A percentile compares a stretch with the other conserved stretches of the same genome.
phyloP scores from a whole-genome alignment of 2,888 invertebrate species.

The Tenodera sinensis region DNA sequence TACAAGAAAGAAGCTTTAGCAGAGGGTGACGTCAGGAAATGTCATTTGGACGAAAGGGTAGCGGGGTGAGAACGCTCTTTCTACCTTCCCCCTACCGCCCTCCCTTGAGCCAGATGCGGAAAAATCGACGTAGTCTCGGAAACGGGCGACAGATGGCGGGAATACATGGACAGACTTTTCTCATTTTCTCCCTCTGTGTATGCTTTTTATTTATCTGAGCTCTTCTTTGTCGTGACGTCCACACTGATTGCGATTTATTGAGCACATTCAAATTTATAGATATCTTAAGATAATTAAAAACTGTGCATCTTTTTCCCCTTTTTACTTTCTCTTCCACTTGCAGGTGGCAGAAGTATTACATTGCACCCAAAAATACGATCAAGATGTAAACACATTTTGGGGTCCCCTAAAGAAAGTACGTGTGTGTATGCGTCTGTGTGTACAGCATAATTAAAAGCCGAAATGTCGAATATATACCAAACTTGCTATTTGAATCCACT shows the following conservation, averaged over 20 bases:
- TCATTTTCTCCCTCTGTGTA: not conserved
- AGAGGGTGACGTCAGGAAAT: not conserved
- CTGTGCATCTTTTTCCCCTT: no score
- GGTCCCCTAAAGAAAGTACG: no score
- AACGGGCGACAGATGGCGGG: slow-evolving; percentile 23
- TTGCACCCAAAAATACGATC: no score
- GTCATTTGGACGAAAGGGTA: not conserved
- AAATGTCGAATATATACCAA: no score
- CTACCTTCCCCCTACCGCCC: slow-evolving; percentile 2
- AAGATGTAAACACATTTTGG: no score
- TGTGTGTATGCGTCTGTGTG: no score
- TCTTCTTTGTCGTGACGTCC: not conserved
- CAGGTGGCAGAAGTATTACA: no score
- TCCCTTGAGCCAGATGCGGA: slow-evolving; percentile 7
- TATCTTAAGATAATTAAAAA: no score
- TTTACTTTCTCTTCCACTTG: no score
- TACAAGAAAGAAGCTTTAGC: not conserved
- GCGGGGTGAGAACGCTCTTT: slow-evolving; percentile 5
- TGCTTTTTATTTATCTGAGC: not conserved
- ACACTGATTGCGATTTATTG: not conserved
- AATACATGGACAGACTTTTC: slow-evolving; percentile 16
- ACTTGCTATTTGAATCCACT: no score
- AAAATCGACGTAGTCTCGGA: slow-evolving; percentile 26
- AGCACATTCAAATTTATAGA: not conserved
- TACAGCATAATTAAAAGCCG: no score